Base-by-base conservation (phyloP, 2,797 vertebrate genomes). In the Melanotaenia maccullochi region DNA sequence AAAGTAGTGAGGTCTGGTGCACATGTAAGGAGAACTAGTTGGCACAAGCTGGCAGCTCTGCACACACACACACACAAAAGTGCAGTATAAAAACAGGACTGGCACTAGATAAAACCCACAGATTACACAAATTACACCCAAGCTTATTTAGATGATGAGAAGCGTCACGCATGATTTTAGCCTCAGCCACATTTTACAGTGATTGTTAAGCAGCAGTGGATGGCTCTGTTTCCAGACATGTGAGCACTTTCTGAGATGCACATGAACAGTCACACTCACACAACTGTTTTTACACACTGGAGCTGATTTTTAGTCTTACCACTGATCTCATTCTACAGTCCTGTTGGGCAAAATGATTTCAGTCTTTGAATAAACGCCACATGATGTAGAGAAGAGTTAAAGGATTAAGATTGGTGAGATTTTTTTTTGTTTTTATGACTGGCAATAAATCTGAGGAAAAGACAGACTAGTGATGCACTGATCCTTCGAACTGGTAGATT, bases 41-140 rank as follows among this genome's bases (percentile, higher is more conserved):
- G 72, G 85, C 72, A 76, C 14, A 51, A 40, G 58, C 63, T 63
- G 74, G 59, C 60, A 69, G 71, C 78, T 87, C 74, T 79, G 79
- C 73, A 78, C 83, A 85, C 71, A 51, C 60, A 32, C 71, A 51
- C 58, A 81, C 75, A 87, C 65, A 67, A 82, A 85, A 85, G 61
- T 38, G 83, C 74, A 78, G 77, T 83, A 75, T 49, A 58, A 86
- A 88, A 86, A 75, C 63, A 85, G 55, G 75, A 60, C 60, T 77
- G 71, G 72, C 75, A 72, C 66, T 61, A 33, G 35, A 82, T 75
- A 78, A 88, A 83, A 78, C 59, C 74, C 65, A 64, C 66, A 76
- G 72, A 90, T 86, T 81, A 80, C 65, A 80, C 57, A 51, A 84
- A 80, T 90, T 87, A 90, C 66, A 74, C 18, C 47, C 32, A 60